These are phyloP conservation scores for Parnassius mnemosyne DNA, from an alignment of 2,888 invertebrate species.

Conservation along the genomic window DNA sequence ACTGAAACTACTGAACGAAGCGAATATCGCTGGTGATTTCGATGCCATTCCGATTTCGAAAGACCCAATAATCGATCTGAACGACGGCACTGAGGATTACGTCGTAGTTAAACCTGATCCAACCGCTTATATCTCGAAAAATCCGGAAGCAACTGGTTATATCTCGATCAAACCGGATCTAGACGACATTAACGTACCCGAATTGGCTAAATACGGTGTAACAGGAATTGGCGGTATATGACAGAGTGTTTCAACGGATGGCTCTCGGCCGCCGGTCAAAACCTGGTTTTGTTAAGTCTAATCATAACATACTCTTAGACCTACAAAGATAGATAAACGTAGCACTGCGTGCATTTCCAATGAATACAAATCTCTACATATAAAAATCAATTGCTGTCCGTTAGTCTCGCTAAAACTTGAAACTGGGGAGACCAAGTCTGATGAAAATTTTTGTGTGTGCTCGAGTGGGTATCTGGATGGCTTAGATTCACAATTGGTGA, in stretches of 20 bases:
- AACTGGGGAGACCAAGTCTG: no score
- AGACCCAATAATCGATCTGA: constrained; percentile 61
- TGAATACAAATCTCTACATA: no score
- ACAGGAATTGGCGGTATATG: constrained; percentile 57
- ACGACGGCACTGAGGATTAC: constrained; percentile 68
- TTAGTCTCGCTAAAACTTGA: no score
- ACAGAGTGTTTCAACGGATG: constrained; percentile 59
- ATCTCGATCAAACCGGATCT: constrained; percentile 44
- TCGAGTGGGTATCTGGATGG: no score
- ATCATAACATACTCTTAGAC: no score
- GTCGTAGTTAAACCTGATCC: constrained; percentile 56
- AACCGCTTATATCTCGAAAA: constrained; percentile 30
- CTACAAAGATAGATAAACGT: no score
- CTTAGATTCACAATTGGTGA: no score
- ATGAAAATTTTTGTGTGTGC: no score
- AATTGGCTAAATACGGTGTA: constrained; percentile 61
- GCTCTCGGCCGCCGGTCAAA: constrained; percentile 62
- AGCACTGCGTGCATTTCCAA: no score
- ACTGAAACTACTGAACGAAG: constrained; percentile 69
- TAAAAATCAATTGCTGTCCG: no score
- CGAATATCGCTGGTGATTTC: constrained; percentile 61
- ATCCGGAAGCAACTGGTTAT: constrained; percentile 34
- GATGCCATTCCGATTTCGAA: constrained; percentile 49
- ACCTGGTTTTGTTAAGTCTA: constrained; percentile 71
- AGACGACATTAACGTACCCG: constrained; percentile 65